Evolutionary conservation across 1,140 invertebrate species (phyloP), one percentile per base, ranked within the genome.

Genomic region (Stenopsyche tienmushanensis): DNA sequence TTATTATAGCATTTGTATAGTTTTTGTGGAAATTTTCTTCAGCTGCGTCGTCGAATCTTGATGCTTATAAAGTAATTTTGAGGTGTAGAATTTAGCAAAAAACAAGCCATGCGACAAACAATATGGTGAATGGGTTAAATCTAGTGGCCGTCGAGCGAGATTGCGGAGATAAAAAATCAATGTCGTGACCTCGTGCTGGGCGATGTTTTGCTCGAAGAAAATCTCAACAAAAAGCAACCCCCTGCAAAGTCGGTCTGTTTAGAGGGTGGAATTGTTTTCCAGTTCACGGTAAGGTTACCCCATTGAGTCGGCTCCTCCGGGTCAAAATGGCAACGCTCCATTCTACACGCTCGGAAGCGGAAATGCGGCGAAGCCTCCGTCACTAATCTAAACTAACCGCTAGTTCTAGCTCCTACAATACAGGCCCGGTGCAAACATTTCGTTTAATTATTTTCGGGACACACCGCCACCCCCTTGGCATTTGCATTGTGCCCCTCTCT

Each of bases 221-320:
- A 47, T 47, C 44, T 8, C 44, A 15, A 20, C 18, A 47, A 47
- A 9, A 47, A 47, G 44, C 18, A 5, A 39, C 7, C 34, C 34
- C 34, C 34, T 39, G 34, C 34, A 39, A 39, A 7, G 34, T 20
- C 44, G 44, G 44, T 18, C 44, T 20, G 44, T 20, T 47, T 47
- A 47, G 5, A 18, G 44, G 8, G 8, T 9, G 7, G 44, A 47
- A 47, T 47, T 39, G 34, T 39, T 47, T 47, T 47, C 44, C 44
- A 47, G 44, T 47, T 47, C 44, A 47, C 44, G 44, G 10, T 47
- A 47, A 47, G 44, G 44, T 47, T 47, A 47, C 7, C 44, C 44
- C 44, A 15, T 20, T 13, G n/a, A n/a, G n/a, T n/a, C n/a, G 29
- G 29, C 5, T 34, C 13, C 29, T 13, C 29, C 29, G 17, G 44